phyloP scores from a whole-genome alignment of 2,797 vertebrate species.

The Danio aesculapii region DNA sequence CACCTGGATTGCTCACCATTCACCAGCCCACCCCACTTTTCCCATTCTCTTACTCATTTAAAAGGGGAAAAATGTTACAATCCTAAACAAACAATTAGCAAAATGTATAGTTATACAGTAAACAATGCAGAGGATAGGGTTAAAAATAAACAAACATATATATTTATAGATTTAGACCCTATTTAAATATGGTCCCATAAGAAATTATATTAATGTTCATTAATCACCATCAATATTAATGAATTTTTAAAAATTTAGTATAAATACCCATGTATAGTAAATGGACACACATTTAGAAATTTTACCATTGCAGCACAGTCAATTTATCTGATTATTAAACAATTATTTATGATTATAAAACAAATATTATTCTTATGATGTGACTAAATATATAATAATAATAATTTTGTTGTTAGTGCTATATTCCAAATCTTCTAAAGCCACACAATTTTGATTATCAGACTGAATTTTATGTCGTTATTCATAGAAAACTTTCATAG shows the following conservation, averaged over 20 bases:
- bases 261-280: not conserved
- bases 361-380: not conserved
- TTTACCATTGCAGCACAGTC: not conserved
- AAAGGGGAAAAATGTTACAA: not conserved
- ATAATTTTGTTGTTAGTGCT: not conserved
- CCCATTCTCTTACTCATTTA: constrained; percentile 1
- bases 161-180: not conserved
- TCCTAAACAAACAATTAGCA: not conserved
- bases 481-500: not conserved
- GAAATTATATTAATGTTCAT: not conserved
- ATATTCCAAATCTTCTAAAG: constrained; percentile 3
- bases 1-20: constrained; percentile 41
- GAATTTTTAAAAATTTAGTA: not conserved
- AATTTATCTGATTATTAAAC: not conserved
- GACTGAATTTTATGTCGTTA: not conserved
- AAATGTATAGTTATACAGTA: not conserved
- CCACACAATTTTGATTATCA: not conserved
- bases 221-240: not conserved
- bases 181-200: not conserved
- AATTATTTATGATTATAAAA: not conserved
- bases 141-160: not conserved
- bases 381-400: not conserved
- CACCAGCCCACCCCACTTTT: constrained; percentile 40
- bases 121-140: not conserved
- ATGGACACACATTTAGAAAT: not conserved